These are phyloP conservation scores for Gortyna flavago DNA, from an alignment of 2,888 invertebrate species.

Conservation along the genomic window DNA sequence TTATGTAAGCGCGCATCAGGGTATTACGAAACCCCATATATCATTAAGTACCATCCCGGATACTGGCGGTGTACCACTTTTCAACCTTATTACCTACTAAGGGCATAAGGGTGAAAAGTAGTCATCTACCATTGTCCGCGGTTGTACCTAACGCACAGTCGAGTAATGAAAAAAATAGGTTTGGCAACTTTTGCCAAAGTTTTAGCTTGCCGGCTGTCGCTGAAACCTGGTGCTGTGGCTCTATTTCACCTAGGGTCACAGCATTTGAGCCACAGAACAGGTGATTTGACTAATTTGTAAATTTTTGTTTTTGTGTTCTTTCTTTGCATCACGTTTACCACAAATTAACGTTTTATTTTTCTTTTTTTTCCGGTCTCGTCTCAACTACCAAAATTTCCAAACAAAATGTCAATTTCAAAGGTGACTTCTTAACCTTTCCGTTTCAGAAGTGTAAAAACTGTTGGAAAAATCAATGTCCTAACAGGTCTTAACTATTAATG, in stretches of 20 bases:
- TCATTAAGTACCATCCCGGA: background rate
- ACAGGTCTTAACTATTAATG: constrained; percentile 23
- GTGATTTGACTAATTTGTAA: too few species aligned
- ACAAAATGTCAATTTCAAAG: background rate
- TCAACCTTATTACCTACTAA: too few species aligned
- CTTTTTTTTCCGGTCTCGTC: too few species aligned
- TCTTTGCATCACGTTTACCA: background rate
- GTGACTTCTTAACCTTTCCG: background rate
- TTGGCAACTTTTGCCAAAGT: background rate
- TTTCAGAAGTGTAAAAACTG: background rate
- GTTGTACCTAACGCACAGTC: background rate
- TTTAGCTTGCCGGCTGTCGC: background rate
- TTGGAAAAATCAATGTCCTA: constrained; percentile 44
- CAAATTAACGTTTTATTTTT: background rate
- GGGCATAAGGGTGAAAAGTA: too few species aligned
- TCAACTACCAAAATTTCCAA: background rate
- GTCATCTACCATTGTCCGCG: too few species aligned
- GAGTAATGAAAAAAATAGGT: background rate
- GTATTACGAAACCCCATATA: constrained; percentile 61
- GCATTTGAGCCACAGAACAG: too few species aligned
- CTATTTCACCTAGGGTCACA: too few species aligned
- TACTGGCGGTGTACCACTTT: too few species aligned
- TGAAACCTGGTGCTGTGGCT: background rate
- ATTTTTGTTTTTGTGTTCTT: background rate
- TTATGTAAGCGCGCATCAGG: constrained; percentile 51